A percentile compares a stretch with the other conserved stretches of the same genome.
Evolutionary conservation across 2,113 vertebrate genomes (phyloP).

Genomic region (Centropus unirufus): DNA sequence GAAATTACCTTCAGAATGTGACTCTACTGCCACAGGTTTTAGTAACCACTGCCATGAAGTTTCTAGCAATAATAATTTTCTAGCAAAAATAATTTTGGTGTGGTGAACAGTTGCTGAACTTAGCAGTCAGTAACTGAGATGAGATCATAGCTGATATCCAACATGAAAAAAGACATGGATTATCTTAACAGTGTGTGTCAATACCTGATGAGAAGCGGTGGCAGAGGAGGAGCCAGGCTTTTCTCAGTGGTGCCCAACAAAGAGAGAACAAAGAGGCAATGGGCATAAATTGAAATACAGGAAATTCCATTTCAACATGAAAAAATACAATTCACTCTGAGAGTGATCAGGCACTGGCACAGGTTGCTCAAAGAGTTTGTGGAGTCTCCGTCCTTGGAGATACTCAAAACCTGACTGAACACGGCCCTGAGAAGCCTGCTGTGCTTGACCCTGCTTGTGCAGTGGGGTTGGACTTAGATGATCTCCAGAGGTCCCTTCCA

Average conservation of each 20-base stretch:
- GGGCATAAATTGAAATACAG: neutral
- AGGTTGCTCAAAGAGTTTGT: neutral
- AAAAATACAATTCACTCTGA: neutral
- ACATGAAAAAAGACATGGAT: neutral
- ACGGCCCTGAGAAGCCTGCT: neutral
- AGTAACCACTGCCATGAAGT: neutral
- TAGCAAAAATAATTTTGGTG: conserved; percentile 28
- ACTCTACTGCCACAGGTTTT: neutral
- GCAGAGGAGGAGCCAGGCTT: neutral
- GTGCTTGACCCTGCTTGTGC: neutral
- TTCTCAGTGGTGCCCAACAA: neutral
- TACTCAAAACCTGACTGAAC: neutral
- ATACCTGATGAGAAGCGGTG: neutral
- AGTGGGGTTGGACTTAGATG: neutral
- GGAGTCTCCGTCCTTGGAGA: neutral
- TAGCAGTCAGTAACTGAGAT: neutral
- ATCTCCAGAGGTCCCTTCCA: neutral
- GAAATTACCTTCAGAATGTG: neutral
- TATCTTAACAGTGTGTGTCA: neutral
- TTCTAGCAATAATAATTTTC: conserved; percentile 16
- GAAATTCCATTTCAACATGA: neutral
- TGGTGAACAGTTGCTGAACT: neutral
- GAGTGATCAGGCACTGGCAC: neutral
- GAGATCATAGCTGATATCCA: neutral
- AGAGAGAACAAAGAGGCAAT: neutral